A percentile compares a stretch with the other conserved stretches of the same genome.
phyloP scores from a whole-genome alignment of 2,888 invertebrate species.

The Xestobium rufovillosum region DNA sequence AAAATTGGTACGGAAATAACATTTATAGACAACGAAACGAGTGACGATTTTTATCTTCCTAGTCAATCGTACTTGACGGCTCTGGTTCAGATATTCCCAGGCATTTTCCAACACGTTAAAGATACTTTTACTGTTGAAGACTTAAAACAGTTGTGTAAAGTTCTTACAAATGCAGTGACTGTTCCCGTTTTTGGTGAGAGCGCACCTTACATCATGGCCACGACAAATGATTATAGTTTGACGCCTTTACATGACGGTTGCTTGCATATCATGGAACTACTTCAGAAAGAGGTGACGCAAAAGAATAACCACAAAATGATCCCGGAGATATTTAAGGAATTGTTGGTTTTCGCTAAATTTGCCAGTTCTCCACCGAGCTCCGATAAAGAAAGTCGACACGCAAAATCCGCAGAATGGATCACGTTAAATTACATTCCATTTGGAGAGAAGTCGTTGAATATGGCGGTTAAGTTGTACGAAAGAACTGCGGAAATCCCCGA shows the following conservation, averaged over 20 bases:
- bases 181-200: conserved; percentile 77
- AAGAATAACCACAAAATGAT: conserved; percentile 53
- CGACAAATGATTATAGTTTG: conserved; percentile 67
- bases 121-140: conserved; percentile 60
- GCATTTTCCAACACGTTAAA: conserved; percentile 80
- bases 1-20: conserved; percentile 78
- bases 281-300: conserved; percentile 68
- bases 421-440: conserved; percentile 80
- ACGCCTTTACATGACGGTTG: conserved; percentile 80
- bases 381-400: conserved; percentile 49
- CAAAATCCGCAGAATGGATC: conserved; percentile 60
- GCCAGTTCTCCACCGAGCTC: conserved; percentile 59
- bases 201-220: conserved; percentile 70
- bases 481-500: conserved; percentile 62
- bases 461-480: conserved; percentile 68
- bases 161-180: conserved; percentile 68
- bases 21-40: conserved; percentile 45
- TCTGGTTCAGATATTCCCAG: conserved; percentile 91
- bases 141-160: conserved; percentile 69
- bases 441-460: conserved; percentile 69
- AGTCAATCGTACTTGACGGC: conserved; percentile 92
- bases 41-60: conserved; percentile 68
- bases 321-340: conserved; percentile 58
- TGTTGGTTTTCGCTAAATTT: conserved; percentile 59
- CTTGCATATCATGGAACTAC: conserved; percentile 76